Evolutionary conservation across 1,140 invertebrate genomes (phyloP).

Genomic region (Vanessa atalanta): DNA sequence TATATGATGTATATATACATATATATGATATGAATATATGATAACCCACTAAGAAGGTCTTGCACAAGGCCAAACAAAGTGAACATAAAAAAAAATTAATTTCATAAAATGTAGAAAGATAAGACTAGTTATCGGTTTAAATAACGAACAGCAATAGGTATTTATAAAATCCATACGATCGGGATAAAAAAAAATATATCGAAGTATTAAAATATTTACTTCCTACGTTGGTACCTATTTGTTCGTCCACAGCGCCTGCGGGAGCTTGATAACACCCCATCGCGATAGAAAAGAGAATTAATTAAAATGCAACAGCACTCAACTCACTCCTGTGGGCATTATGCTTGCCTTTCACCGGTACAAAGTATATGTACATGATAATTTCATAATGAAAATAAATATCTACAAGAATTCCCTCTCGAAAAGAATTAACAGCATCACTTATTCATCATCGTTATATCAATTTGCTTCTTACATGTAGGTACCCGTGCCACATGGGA

Average conservation of each 20-base stretch:
- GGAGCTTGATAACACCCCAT: slow-evolving; percentile 71
- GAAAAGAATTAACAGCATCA: slow-evolving; percentile 28
- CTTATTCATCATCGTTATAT: slow-evolving; percentile 38
- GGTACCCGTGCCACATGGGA: slow-evolving; percentile 32
- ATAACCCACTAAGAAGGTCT: too few species aligned
- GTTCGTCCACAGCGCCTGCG: slow-evolving; percentile 73
- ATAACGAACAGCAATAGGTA: slow-evolving; percentile 9
- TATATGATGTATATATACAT: too few species aligned
- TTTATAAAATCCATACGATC: slow-evolving; percentile 18
- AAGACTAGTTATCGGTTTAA: background rate
- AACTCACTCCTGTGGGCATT: slow-evolving; percentile 69
- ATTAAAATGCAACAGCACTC: slow-evolving; percentile 79
- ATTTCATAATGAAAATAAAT: slow-evolving; percentile 54
- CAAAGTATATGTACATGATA: slow-evolving; percentile 49
- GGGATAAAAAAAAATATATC: slow-evolving; percentile 51
- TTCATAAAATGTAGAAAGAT: too few species aligned
- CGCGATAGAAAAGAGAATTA: slow-evolving; percentile 79
- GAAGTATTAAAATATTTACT: slow-evolving; percentile 67
- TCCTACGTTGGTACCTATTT: slow-evolving; percentile 64
- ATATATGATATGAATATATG: too few species aligned
- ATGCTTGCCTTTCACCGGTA: slow-evolving; percentile 50
- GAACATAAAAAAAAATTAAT: too few species aligned
- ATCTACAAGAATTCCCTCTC: slow-evolving; percentile 19
- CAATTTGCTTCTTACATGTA: slow-evolving; percentile 40
- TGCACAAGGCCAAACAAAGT: too few species aligned